Evolutionary conservation across 2,888 invertebrate genomes (phyloP).

Genomic region (Anticlea derivata): DNA sequence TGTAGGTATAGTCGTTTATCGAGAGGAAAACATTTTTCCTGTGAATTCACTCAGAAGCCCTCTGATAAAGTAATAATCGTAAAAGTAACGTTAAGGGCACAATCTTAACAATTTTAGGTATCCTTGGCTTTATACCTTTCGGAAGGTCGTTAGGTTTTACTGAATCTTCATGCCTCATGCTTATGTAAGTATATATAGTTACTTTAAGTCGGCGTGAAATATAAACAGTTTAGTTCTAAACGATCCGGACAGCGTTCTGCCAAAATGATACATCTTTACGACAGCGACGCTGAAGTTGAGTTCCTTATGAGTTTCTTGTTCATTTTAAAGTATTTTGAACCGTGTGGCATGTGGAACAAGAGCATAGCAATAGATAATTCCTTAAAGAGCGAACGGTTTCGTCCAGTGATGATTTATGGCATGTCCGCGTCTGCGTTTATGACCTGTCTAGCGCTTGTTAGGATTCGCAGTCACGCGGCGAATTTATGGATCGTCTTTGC

Average conservation of each 20-base stretch:
- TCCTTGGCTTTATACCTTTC: conserved; percentile 21
- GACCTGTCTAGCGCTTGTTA: conserved; percentile 18
- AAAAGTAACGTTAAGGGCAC: conserved; percentile 12
- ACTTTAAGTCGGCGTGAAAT: conserved; percentile 15
- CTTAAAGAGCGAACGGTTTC: conserved; percentile 2
- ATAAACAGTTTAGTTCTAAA: conserved; percentile 24
- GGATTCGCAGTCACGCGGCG: conserved; percentile 15
- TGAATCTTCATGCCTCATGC: conserved; percentile 30
- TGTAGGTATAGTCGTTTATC: conserved; percentile 14
- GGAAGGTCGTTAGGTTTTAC: conserved; percentile 30
- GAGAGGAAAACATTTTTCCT: conserved; percentile 13
- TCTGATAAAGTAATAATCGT: conserved; percentile 22
- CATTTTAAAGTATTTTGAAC: conserved; percentile 4
- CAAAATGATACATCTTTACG: conserved; percentile 18
- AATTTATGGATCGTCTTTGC: conserved; percentile 6
- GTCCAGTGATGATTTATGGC: conserved; percentile 11
- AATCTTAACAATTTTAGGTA: conserved; percentile 21
- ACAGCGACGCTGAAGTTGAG: conserved; percentile 2
- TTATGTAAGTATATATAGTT: conserved; percentile 31
- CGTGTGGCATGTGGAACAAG: neutral
- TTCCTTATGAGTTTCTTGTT: conserved; percentile 9
- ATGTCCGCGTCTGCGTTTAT: conserved; percentile 12
- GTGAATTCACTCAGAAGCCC: conserved; percentile 3
- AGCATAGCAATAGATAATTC: conserved; percentile 12
- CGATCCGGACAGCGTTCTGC: conserved; percentile 8